These are phyloP conservation scores for Sarcophaga subvicina DNA, from an alignment of 2,888 invertebrate genomes.

Conservation along the genomic window DNA sequence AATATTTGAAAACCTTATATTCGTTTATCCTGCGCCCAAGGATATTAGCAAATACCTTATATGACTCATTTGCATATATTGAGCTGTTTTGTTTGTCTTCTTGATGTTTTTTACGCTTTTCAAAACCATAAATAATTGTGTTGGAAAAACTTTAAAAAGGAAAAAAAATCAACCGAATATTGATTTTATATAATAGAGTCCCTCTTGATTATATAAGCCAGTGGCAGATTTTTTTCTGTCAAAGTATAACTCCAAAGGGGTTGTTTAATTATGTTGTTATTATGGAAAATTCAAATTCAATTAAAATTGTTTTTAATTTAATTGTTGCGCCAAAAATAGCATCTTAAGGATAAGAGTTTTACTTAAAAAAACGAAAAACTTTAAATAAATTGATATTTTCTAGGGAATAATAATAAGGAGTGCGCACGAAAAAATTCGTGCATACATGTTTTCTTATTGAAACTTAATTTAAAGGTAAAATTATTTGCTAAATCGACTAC, in stretches of 20 bases:
- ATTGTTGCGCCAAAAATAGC: constrained; percentile 17
- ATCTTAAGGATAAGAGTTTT: neutral
- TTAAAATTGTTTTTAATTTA: constrained; percentile 40
- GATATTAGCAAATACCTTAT: neutral
- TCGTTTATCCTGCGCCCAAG: neutral
- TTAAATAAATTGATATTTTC: neutral
- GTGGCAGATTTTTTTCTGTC: neutral
- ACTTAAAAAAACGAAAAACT: neutral
- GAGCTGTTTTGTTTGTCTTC: neutral
- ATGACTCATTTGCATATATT: neutral
- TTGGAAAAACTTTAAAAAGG: neutral
- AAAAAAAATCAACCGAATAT: neutral
- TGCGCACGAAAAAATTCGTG: no score
- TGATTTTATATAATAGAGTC: neutral
- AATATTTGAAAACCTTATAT: constrained; percentile 69
- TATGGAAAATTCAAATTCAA: constrained; percentile 34
- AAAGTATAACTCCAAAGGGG: neutral
- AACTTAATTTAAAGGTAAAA: no score
- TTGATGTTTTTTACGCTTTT: constrained; percentile 18
- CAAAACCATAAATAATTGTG: constrained; percentile 54
- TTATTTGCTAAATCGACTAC: no score
- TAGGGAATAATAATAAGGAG: no score
- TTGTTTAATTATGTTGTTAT: neutral
- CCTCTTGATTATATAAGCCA: neutral
- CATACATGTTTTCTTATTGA: no score